A percentile compares a stretch with the other conserved stretches of the same genome.
Conservation (phyloP, 2,113 vertebrate genomes). For the Eudyptes chrysolophus region DNA sequence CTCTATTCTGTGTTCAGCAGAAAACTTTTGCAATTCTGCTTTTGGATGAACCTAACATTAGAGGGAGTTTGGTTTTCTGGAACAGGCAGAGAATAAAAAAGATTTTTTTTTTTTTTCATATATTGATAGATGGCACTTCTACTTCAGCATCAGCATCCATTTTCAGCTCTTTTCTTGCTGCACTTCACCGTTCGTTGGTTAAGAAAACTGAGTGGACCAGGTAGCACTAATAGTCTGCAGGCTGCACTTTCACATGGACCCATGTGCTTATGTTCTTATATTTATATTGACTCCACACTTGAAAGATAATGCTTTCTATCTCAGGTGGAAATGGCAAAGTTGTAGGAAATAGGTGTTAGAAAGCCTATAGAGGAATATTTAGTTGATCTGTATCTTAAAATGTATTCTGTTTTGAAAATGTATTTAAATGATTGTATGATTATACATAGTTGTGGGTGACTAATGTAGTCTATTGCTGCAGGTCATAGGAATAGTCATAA, state of each 20-base stretch:
- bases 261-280: neutral
- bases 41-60: neutral
- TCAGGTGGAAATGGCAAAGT: neutral
- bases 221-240: neutral
- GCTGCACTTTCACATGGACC: neutral
- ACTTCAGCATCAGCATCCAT: neutral
- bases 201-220: neutral
- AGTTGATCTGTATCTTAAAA: slow-evolving; percentile 48
- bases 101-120: rapidly evolving
- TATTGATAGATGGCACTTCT: neutral
- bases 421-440: slow-evolving; percentile 52
- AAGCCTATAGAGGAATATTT: neutral
- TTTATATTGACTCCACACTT: neutral
- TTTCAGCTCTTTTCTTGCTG: neutral
- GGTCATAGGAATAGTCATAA: slow-evolving; percentile 66
- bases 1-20: neutral
- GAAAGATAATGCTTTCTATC: neutral
- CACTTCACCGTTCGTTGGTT: neutral
- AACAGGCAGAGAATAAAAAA: neutral
- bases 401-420: neutral
- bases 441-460: slow-evolving; percentile 54
- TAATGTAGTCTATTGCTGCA: slow-evolving; percentile 64
- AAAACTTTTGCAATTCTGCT: neutral
- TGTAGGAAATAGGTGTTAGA: slow-evolving; percentile 8
- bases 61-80: neutral